A percentile compares a stretch with the other conserved stretches of the same genome.
phyloP scores from a whole-genome alignment of 2,113 vertebrate genomes.

The Neolamprologus fasciatus region DNA sequence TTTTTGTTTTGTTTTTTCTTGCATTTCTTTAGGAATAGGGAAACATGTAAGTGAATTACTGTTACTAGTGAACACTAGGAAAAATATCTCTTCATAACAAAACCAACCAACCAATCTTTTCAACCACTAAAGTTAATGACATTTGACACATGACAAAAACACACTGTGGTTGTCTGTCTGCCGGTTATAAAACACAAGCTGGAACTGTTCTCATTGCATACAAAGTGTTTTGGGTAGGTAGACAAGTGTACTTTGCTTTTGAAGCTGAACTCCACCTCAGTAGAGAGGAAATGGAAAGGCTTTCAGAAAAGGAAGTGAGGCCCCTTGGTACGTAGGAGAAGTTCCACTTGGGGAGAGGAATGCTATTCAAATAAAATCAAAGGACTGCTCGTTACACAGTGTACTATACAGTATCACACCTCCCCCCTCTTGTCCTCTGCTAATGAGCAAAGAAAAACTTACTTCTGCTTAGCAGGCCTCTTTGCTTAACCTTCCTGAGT shows the following conservation, averaged over 20 bases:
- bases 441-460: background rate
- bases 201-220: background rate
- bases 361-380: conserved; percentile 42
- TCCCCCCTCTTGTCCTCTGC: background rate
- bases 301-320: conserved; percentile 56
- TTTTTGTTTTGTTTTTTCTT: background rate
- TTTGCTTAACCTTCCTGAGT: background rate
- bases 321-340: conserved; percentile 42
- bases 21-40: background rate
- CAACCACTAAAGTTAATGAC: background rate
- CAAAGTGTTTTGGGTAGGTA: background rate
- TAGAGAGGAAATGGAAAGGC: conserved; percentile 60
- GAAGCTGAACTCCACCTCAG: conserved; percentile 10
- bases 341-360: conserved; percentile 36
- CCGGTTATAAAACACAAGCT: background rate
- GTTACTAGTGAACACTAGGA: background rate
- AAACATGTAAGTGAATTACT: background rate
- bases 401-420: conserved; percentile 9
- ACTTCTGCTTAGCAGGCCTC: background rate
- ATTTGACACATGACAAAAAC: background rate
- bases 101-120: background rate
- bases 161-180: background rate
- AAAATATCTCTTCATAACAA: background rate
- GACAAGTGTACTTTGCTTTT: background rate
- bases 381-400: conserved; percentile 16